A percentile compares a stretch with the other conserved stretches of the same genome.
Conservation (phyloP, 2,888 invertebrate genomes). For the Panopea generosa region DNA sequence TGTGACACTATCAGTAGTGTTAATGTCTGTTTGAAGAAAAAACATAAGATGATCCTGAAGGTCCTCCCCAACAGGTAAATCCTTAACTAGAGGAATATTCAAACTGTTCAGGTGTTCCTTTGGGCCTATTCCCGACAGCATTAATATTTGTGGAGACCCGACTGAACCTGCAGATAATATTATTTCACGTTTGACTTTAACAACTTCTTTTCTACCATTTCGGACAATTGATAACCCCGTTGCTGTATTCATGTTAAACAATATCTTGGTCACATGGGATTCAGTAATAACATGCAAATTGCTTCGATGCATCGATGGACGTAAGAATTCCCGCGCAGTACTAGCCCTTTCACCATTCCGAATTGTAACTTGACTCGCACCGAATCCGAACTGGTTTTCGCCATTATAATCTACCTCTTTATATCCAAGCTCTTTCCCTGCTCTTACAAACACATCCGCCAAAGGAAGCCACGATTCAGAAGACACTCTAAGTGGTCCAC, state of each 20-base stretch:
- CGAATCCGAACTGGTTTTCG: constrained; percentile 17
- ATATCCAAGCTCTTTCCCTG: constrained; percentile 26
- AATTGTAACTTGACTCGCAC: constrained; percentile 12
- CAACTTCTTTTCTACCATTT: constrained; percentile 49
- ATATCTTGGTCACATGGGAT: constrained; percentile 70
- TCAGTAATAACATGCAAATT: constrained; percentile 71
- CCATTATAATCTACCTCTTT: constrained; percentile 18
- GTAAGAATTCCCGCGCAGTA: constrained; percentile 78
- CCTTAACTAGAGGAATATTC: constrained; percentile 75
- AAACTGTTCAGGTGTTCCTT: constrained; percentile 78
- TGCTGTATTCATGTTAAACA: constrained; percentile 62
- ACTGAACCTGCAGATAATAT: constrained; percentile 82
- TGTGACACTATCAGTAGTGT: constrained; percentile 6
- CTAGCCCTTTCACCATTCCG: constrained; percentile 76
- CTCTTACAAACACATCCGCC: constrained; percentile 8
- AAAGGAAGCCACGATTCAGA: constrained; percentile 4
- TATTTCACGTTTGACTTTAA: constrained; percentile 72
- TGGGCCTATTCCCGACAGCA: constrained; percentile 84
- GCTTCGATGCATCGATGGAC: constrained; percentile 67
- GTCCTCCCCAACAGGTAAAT: constrained; percentile 81
- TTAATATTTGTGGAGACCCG: constrained; percentile 81
- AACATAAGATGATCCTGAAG: constrained; percentile 74
- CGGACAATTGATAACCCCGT: constrained; percentile 68
- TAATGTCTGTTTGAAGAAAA: constrained; percentile 11
- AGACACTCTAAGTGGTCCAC: constrained; percentile 32